phyloP scores from a whole-genome alignment of 2,888 invertebrate genomes.

The Axea sp. region DNA sequence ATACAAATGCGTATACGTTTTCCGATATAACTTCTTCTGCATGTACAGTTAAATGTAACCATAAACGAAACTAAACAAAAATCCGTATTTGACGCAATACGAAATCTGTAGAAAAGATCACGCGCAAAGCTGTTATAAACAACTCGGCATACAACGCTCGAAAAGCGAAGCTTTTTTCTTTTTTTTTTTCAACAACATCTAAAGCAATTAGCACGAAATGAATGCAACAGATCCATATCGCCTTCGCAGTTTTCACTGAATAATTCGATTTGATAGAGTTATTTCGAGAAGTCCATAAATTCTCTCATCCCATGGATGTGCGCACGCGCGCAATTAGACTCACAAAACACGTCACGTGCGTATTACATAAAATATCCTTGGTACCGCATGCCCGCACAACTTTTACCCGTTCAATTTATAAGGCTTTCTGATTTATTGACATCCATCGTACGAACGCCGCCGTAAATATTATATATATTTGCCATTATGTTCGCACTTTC shows the following conservation, averaged over 20 bases:
- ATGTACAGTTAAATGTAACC: too few relatives aligned
- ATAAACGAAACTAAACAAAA: too few relatives aligned
- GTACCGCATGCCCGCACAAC: constrained; percentile 15
- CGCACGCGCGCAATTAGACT: constrained; percentile 40
- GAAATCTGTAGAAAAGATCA: too few relatives aligned
- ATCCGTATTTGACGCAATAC: too few relatives aligned
- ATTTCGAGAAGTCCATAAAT: constrained; percentile 41
- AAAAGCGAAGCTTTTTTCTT: too few relatives aligned
- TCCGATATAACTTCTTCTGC: too few relatives aligned
- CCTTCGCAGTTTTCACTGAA: constrained; percentile 49
- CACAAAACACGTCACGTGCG: constrained; percentile 52
- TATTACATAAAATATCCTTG: constrained; percentile 52
- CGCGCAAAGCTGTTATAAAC: too few relatives aligned
- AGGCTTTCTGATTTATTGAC: constrained; percentile 32
- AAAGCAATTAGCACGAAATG: constrained; percentile 30
- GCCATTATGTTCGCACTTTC: constrained; percentile 11
- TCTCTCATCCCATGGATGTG: constrained; percentile 27
- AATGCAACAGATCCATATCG: constrained; percentile 29
- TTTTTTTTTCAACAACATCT: too few relatives aligned
- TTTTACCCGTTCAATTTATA: constrained; percentile 38
- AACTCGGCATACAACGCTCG: too few relatives aligned
- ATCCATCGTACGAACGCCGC: constrained; percentile 1
- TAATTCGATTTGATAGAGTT: constrained; percentile 35
- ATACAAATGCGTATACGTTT: too few relatives aligned
- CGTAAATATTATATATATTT: constrained; percentile 34